Percentiles rank a stretch among this genome's conserved stretches.
Conservation (phyloP, 2,888 invertebrate genomes). For the Anagyrus pseudococci region DNA sequence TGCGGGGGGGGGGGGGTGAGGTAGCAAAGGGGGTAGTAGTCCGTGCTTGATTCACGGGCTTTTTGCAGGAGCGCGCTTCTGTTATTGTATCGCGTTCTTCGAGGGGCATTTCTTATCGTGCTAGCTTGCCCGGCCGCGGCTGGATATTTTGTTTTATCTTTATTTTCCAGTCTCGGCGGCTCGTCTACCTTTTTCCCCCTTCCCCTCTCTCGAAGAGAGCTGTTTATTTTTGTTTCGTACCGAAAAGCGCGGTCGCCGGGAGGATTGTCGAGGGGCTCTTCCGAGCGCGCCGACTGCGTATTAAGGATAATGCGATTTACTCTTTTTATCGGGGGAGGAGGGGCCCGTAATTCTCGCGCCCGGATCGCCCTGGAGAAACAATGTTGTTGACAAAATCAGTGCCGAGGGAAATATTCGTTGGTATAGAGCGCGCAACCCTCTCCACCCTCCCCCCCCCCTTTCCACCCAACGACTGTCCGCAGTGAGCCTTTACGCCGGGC, state of each 20-base stretch:
- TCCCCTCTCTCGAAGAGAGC: too few species aligned
- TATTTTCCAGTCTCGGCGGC: too few species aligned
- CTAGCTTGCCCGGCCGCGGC: too few species aligned
- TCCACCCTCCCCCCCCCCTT: too few species aligned
- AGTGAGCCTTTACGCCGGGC: too few species aligned
- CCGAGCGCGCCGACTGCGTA: background rate
- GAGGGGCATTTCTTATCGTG: conserved; percentile 21
- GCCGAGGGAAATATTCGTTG: background rate
- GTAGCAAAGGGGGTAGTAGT: background rate
- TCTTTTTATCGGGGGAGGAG: conserved; percentile 1
- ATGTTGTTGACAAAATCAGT: background rate
- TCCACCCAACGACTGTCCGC: too few species aligned
- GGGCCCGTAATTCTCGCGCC: background rate
- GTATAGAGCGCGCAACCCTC: too few species aligned
- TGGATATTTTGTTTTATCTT: too few species aligned
- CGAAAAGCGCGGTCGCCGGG: too few species aligned
- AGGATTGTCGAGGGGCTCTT: background rate
- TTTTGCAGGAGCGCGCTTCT: background rate
- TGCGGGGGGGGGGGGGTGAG: background rate
- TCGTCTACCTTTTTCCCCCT: too few species aligned
- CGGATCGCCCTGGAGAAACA: background rate
- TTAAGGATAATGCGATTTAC: conserved; percentile 6
- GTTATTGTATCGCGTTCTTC: conserved; percentile 18
- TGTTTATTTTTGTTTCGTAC: too few species aligned
- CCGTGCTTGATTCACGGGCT: conserved; percentile 25